Conservation (phyloP, 2,888 invertebrate species). For the Petrophora chlorosata region DNA sequence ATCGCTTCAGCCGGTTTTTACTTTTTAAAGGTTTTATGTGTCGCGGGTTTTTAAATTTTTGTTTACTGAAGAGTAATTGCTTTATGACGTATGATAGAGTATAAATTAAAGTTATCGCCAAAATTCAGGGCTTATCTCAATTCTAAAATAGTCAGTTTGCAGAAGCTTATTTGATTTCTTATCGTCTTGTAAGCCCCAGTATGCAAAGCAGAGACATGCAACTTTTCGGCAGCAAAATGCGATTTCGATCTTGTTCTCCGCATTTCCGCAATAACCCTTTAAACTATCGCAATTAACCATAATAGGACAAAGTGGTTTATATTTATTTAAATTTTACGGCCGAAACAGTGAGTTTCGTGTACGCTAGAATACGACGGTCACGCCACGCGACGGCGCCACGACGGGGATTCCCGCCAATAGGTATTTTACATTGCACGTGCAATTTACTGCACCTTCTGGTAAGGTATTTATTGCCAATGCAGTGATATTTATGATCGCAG, state of each 20-base stretch:
- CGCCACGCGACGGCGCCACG: constrained; percentile 54
- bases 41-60: too few relatives aligned
- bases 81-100: too few relatives aligned
- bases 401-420: constrained; percentile 55
- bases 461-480: constrained; percentile 38
- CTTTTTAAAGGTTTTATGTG: too few relatives aligned
- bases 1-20: too few relatives aligned
- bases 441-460: constrained; percentile 50
- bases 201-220: too few relatives aligned
- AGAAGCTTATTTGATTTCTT: too few relatives aligned
- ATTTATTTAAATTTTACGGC: constrained; percentile 61
- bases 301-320: constrained; percentile 51
- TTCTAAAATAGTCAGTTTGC: too few relatives aligned
- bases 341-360: constrained; percentile 63
- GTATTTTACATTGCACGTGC: constrained; percentile 55
- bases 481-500: constrained; percentile 33
- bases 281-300: constrained; percentile 50
- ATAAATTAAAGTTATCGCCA: too few relatives aligned
- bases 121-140: too few relatives aligned
- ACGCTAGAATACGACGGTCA: constrained; percentile 58
- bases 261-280: constrained; percentile 36
- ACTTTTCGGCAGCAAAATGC: not conserved
- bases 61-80: too few relatives aligned
- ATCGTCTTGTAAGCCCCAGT: too few relatives aligned
- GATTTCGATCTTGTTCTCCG: constrained; percentile 21